A percentile compares a stretch with the other conserved stretches of the same genome.
These are phyloP conservation scores for Halictus quadricinctus DNA, from an alignment of 2,888 invertebrate genomes.

Conservation along the genomic window DNA sequence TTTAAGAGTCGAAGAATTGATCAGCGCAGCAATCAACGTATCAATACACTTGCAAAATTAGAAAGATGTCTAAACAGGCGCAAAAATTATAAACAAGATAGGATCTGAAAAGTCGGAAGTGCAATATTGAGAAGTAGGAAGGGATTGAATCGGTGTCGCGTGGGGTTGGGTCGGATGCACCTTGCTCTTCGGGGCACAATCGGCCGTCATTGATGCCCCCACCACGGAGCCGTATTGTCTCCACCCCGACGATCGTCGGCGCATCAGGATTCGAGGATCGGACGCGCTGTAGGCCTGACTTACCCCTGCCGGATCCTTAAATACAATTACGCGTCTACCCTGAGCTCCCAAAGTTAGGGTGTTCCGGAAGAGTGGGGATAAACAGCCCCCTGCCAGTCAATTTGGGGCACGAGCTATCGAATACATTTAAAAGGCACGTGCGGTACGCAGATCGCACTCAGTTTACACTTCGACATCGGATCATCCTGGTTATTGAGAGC, in stretches of 20 bases:
- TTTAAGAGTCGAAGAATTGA: too few species aligned
- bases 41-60: too few species aligned
- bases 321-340: slow-evolving; percentile 72
- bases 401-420: slow-evolving; percentile 57
- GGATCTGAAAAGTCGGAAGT: background rate
- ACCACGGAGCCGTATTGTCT: slow-evolving; percentile 32
- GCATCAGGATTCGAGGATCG: slow-evolving; percentile 35
- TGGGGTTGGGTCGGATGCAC: slow-evolving; percentile 48
- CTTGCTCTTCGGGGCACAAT: slow-evolving; percentile 63
- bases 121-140: background rate
- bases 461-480: slow-evolving; percentile 68
- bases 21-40: too few species aligned
- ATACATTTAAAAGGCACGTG: slow-evolving; percentile 73
- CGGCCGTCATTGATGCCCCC: slow-evolving; percentile 2
- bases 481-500: background rate
- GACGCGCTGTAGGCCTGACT: slow-evolving; percentile 24
- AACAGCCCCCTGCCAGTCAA: slow-evolving; percentile 43
- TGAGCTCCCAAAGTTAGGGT: slow-evolving; percentile 31
- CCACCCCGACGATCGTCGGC: slow-evolving; percentile 33
- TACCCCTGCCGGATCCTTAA: slow-evolving; percentile 67
- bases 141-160: background rate
- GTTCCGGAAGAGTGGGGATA: slow-evolving; percentile 29
- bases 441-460: slow-evolving; percentile 65
- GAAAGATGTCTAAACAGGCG: background rate
- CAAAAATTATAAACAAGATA: background rate